Evolutionary conservation across 1,140 invertebrate genomes (phyloP), one percentile per base, ranked within the genome.

Genomic region (Patella vulgata): DNA sequence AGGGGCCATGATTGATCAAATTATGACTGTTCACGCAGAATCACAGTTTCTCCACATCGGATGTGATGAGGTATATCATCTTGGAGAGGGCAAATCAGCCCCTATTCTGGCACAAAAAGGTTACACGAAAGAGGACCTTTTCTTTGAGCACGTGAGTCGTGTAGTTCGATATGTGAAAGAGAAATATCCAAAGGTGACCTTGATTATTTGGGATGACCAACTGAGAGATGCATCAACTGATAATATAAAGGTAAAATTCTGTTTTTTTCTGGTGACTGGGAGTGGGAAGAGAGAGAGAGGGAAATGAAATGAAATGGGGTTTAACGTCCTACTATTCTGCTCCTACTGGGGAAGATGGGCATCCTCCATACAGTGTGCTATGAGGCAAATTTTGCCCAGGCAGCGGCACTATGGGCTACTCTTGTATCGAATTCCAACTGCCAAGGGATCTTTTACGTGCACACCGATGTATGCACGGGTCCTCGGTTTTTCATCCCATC

Each of bases 191-290:
- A 46, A 71, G 8, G 83, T 93, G 27, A 88, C 87, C 33, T 88
- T 92, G 6, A 67, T 98, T 9, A 91, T 97, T 62, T 97, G 96
- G 96, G 94, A 97, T 76, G 96, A 98, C 80, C 95, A 96, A 92
- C 75, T 97, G 33, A 85, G 93, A 27, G 87, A 89, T 39, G 89
- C 94, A 48, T 62, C 80, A 3, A 59, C 75, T 21, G 70, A 79
- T 5, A 73, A 79, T 28, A 74, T 89, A 27, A 21, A 46, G 51
- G 63, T 68, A 64, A 59, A 64, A 21, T 46, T 33, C 14, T 2
- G 14, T 36, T 36, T 8, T 36, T 36, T 36, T 36, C 14, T 36
- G 14, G 5, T 36, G 33, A n/a, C n/a, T n/a, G n/a, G n/a, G n/a
- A n/a, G n/a, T n/a, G n/a, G n/a, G n/a, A n/a, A n/a, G n/a, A n/a